Evolutionary conservation across 2,888 invertebrate species (phyloP), one percentile per base, ranked within the genome.

Genomic region (Hemithea aestivaria): DNA sequence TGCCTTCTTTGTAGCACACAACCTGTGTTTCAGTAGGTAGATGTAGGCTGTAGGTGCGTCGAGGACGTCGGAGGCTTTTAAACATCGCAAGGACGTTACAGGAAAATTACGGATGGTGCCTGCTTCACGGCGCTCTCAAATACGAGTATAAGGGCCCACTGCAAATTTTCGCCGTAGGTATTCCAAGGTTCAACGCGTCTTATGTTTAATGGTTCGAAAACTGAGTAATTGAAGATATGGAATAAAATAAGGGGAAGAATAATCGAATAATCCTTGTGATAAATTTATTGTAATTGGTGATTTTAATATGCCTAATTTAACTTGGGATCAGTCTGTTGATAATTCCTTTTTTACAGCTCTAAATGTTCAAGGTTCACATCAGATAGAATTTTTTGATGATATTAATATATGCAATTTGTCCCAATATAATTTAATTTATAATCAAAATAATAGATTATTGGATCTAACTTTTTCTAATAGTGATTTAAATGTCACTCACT

Each of bases 1-100:
- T 58, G 60, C 56, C 56, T 66, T 69, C 67, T 77, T 75, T 73
- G 73, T 70, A 63, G 52, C 58, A 58, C 47, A 46, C 43, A 48
- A 51, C 45, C 42, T 48, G 53, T 37, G 37, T 56, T 38, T 38
- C 29, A 37, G 34, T 31, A 10, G 23, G n/a, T 31, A 29, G 8
- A 27, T 31, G 27, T 30, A n/a, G n/a, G n/a, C n/a, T n/a, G 34
- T 43, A 51, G 28, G 37, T 48, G 48, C 31, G 42, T 46, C 45
- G 52, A 50, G 40, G 50, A 44, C 47, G 51, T 49, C 40, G 37
- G 38, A 48, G 23, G 46, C 42, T 36, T 38, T 35, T 30, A 31
- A 32, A 35, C 25, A 7, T 28, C 27, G 37, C 30, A 40, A 47
- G 35, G 31, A 41, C 41, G 40, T 37, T 35, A 26, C 28, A 34